These are phyloP conservation scores for Chrysolina haemoptera DNA, from an alignment of 2,888 invertebrate genomes.

Conservation along the genomic window DNA sequence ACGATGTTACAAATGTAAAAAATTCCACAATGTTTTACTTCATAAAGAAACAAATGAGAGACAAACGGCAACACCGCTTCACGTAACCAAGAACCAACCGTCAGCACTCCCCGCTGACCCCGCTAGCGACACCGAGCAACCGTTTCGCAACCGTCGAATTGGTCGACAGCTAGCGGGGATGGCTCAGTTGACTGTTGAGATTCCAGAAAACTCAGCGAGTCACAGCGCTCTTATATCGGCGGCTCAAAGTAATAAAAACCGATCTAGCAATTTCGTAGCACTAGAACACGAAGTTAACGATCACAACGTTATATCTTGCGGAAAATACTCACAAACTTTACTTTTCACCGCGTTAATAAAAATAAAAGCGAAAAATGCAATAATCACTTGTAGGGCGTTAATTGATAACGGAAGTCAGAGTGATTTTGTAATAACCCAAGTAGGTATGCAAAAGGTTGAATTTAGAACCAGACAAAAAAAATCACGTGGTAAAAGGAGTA, in stretches of 20 bases:
- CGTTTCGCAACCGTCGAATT: not conserved
- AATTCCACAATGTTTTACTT: slow-evolving; percentile 14
- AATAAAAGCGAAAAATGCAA: slow-evolving; percentile 19
- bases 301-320: not conserved
- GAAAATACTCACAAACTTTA: slow-evolving; percentile 1
- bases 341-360: slow-evolving; percentile 14
- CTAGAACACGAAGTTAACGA: not conserved
- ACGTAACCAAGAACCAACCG: not conserved
- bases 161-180: not conserved
- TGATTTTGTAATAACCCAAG: not conserved
- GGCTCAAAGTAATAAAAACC: not conserved
- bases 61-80: not conserved
- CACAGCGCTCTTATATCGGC: not conserved
- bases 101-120: not conserved
- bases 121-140: not conserved
- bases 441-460: not conserved
- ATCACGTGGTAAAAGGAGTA: not conserved
- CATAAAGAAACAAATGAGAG: not conserved
- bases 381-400: slow-evolving; percentile 2
- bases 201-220: not conserved
- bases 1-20: slow-evolving; percentile 13
- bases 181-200: not conserved
- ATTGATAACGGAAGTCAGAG: not conserved
- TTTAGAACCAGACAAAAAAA: not conserved
- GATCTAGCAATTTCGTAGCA: not conserved